Conservation (phyloP, 2,113 vertebrate genomes). For the Dromaius novaehollandiae region DNA sequence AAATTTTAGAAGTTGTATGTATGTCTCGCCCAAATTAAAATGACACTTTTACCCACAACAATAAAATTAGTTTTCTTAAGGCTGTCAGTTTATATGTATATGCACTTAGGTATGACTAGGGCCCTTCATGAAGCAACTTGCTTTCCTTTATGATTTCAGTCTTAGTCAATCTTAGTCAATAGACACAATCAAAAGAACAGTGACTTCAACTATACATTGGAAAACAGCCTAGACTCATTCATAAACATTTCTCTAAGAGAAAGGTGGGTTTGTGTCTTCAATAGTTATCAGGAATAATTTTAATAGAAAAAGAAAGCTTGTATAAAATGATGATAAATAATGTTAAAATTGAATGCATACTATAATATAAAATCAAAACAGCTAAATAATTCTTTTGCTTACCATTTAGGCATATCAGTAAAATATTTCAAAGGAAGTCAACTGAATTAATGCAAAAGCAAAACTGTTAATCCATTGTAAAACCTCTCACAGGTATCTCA, state of each 20-base stretch:
- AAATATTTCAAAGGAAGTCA: conserved; percentile 21
- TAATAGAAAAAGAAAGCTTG: background rate
- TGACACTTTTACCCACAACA: background rate
- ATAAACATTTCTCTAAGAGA: background rate
- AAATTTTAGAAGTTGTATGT: background rate
- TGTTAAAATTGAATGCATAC: background rate
- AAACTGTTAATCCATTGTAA: background rate
- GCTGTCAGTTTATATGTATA: background rate
- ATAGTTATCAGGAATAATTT: background rate
- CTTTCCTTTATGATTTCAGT: conserved; percentile 13
- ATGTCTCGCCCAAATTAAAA: background rate
- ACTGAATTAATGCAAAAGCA: conserved; percentile 40
- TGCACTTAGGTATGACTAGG: background rate
- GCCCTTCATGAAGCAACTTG: background rate
- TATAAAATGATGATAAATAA: background rate
- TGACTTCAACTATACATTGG: background rate
- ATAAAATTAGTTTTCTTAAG: background rate
- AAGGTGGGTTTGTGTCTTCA: background rate
- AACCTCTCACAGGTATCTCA: conserved; percentile 10
- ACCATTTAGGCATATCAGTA: background rate
- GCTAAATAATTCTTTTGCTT: background rate
- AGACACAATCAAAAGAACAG: conserved; percentile 29
- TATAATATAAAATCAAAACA: background rate
- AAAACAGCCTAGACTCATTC: background rate
- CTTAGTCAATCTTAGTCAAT: background rate